Base-by-base conservation (phyloP, 2,888 invertebrate species). In the Dyspetes luteomarginatus region DNA sequence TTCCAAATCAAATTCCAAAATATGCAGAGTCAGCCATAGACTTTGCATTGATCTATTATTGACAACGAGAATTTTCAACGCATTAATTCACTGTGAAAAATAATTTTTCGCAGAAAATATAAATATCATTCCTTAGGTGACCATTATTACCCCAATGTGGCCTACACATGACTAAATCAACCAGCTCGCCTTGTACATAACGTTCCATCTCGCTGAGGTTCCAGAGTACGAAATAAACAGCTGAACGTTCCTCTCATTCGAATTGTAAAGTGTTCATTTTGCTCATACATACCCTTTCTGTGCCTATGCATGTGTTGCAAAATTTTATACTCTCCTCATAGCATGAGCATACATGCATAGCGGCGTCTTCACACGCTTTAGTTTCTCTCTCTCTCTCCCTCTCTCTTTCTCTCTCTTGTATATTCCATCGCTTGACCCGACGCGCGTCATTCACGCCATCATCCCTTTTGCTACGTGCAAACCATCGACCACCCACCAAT, bases 371-470 rank as follows among this genome's bases (percentile, higher is more conserved):
- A 30, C 9, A 3, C 9, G 12, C 36, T 7, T 12, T 7, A 2
- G 9, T 12, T 12, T 36, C n/a, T 52, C 15, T 9, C 41, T 41
- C 9, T 68, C 15, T 15, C 41, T 55, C 52, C 50, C 30, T 12
- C 26, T 15, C 19, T 65, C 22, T 65, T 2, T 0, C 2, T 48
- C 12, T 30, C 15, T 30, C 56, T 71, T 19, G 19, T n/a, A 9
- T 1, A 15, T 3, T 45, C n/a, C 15, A 17, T 9, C 26, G 2
- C 26, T 2, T 30, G 15, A 9, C 17, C 50, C 58, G 48, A 36
- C 52, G 71, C 56, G 43, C 74, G 80, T 77, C 79, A 77, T 72
- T 73, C 77, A 43, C 56, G 73, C 72, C 74, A 80, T 64, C 77
- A 68, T 55, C 60, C 22, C 28, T n/a, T n/a, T 48, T 19, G 58